A percentile compares a stretch with the other conserved stretches of the same genome.
Conservation (phyloP, 2,797 vertebrate genomes). For the Phrynocephalus forsythii region DNA sequence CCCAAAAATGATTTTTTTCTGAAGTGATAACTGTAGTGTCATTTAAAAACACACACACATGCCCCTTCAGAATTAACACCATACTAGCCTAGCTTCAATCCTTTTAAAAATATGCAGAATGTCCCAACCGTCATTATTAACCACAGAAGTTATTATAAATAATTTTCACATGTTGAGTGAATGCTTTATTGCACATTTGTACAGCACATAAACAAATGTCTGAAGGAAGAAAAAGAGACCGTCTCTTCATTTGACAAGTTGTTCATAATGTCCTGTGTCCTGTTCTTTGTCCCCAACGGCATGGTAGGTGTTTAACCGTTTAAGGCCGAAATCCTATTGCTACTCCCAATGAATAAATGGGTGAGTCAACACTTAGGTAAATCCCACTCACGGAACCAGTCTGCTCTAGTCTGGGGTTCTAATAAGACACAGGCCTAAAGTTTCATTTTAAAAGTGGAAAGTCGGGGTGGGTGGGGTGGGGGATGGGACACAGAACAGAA, state of each 20-base stretch:
- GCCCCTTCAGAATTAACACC: conserved; percentile 64
- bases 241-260: conserved; percentile 49
- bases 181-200: conserved; percentile 79
- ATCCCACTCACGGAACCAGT: too few species aligned
- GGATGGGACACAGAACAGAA: conserved; percentile 41
- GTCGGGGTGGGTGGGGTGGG: not conserved
- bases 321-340: not conserved
- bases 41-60: conserved; percentile 26
- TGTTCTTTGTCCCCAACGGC: conserved; percentile 46
- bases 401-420: too few species aligned
- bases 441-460: conserved; percentile 46
- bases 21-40: conserved; percentile 68
- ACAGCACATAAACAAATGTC: conserved; percentile 66
- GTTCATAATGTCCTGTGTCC: conserved; percentile 60
- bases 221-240: conserved; percentile 55
- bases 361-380: too few species aligned
- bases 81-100: conserved; percentile 60
- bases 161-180: conserved; percentile 74
- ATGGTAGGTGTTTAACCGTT: conserved; percentile 49
- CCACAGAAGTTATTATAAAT: conserved; percentile 81
- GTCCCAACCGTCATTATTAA: conserved; percentile 70
- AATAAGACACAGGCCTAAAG: not conserved
- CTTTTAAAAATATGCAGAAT: conserved; percentile 68
- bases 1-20: conserved; percentile 65
- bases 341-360: too few species aligned